A percentile compares a stretch with the other conserved stretches of the same genome.
Conservation (phyloP, 1,140 invertebrate genomes). For the Melitaea cinxia region DNA sequence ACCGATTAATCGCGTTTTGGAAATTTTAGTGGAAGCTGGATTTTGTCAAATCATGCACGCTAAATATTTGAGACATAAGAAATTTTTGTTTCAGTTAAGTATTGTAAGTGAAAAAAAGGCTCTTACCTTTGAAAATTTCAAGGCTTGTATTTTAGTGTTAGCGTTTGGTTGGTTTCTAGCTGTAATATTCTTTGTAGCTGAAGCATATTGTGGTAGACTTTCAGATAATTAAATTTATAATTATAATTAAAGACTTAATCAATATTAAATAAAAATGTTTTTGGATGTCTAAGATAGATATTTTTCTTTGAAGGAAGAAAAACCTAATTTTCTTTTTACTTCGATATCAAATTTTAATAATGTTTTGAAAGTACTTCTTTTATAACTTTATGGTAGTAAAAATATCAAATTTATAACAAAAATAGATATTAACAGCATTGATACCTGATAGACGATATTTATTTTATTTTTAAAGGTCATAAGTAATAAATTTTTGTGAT, state of each 20-base stretch:
- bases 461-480: no score
- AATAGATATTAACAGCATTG: no score
- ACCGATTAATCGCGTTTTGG: conserved; percentile 45
- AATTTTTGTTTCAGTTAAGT: conserved; percentile 35
- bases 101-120: conserved; percentile 21
- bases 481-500: no score
- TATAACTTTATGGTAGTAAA: no score
- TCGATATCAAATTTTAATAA: no score
- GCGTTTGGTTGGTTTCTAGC: conserved; percentile 49
- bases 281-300: no score
- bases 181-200: conserved; percentile 53
- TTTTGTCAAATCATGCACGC: conserved; percentile 47
- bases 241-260: background rate
- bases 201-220: conserved; percentile 46
- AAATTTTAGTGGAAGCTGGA: conserved; percentile 48
- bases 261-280: no score
- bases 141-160: conserved; percentile 46
- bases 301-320: no score
- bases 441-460: no score
- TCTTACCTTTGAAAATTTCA: conserved; percentile 50
- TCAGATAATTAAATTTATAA: conserved; percentile 11
- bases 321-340: no score
- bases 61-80: conserved; percentile 36
- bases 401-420: no score
- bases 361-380: no score